Base-by-base conservation (phyloP, 2,888 invertebrate genomes). In the Rhagium mordax region DNA sequence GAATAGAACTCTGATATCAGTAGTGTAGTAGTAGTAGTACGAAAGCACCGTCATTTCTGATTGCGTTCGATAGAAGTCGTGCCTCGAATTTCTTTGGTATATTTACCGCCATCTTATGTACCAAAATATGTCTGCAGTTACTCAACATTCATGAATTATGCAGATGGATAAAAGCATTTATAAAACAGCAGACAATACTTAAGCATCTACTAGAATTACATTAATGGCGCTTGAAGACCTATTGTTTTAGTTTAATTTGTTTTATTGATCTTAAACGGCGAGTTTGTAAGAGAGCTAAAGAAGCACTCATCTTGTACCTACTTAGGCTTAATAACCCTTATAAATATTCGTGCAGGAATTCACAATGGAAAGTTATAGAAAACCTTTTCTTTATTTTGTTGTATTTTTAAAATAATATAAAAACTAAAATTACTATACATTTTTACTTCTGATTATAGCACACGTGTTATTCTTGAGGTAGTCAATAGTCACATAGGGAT, bases 1-100 rank as follows among this genome's bases (percentile, higher is more conserved):
- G 55, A 67, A 67, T 57, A 67, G 67, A 41, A 51, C 24, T n/a
- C 67, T 41, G 41, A 21, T 55, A 47, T 57, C 67, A 21, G 67
- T 57, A 65, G 65, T 65, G 57, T 57, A 27, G 41, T 57, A 57
- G 55, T 57, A 27, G 57, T 61, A 61, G 61, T 61, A 20, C 59
- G 55, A 18, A 57, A 48, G 70, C 70, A 24, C 55, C 51, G 62
- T 59, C 49, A 64, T 70, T 48, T 75, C 69, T 73, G 73, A 71
- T 69, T 73, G 75, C 71, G 71, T 66, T 73, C 72, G 71, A 75
- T 73, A 65, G 71, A 74, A 73, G 70, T 66, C 75, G 75, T 75
- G 75, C 68, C 33, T 51, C 47, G 72, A 75, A 75, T 75, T 72
- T 68, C 27, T 51, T 49, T 33, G 49, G 68, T 49, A 64, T 68